phyloP scores from a whole-genome alignment of 2,797 vertebrate species.

The Sphenodon punctatus region DNA sequence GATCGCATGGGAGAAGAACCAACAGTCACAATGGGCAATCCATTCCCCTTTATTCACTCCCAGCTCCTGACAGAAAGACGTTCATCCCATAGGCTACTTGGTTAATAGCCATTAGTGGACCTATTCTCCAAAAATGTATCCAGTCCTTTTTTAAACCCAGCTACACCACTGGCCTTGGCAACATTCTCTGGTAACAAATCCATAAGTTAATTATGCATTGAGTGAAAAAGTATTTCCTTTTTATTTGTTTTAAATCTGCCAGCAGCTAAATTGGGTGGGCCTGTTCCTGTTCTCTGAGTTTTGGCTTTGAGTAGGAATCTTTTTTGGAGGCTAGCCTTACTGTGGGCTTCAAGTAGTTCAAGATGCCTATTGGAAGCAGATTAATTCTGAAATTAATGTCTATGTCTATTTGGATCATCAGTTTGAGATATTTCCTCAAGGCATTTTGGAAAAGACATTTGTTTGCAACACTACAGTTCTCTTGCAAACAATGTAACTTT shows the following conservation, averaged over 20 bases:
- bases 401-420: not conserved
- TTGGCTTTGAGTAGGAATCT: not conserved
- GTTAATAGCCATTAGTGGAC: too few species aligned
- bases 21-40: too few species aligned
- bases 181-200: not conserved
- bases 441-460: not conserved
- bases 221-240: not conserved
- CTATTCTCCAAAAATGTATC: too few species aligned
- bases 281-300: not conserved
- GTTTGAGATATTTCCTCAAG: not conserved
- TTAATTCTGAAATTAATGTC: not conserved
- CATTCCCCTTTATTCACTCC: too few species aligned
- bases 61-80: too few species aligned
- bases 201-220: not conserved
- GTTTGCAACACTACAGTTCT: not conserved
- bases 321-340: not conserved
- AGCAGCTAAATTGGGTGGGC: not conserved
- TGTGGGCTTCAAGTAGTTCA: not conserved
- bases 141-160: too few species aligned
- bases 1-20: too few species aligned
- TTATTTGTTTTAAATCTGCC: not conserved
- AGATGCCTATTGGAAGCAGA: not conserved
- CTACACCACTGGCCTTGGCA: too few species aligned
- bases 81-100: too few species aligned
- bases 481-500: not conserved